Base-by-base conservation (phyloP, 2,797 vertebrate genomes). In the Propithecus deckenii region DNA sequence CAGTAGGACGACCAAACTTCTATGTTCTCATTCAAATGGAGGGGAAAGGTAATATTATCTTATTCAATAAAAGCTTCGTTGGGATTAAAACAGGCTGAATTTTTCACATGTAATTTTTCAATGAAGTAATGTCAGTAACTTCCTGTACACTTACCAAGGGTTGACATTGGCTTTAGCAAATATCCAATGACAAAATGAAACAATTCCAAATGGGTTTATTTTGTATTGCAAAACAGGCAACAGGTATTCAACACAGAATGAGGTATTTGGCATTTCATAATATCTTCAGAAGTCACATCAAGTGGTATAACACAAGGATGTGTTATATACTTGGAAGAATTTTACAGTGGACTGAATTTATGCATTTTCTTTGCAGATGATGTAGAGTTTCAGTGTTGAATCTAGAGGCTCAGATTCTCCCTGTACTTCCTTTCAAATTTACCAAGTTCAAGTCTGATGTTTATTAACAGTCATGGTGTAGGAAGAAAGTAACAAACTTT, bases 381-480 rank as follows among this genome's bases (percentile, higher is more conserved):
- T 9, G 10, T 0, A 4, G 25, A 23, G 7, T 43, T 57, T 71
- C 3, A 5, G 28, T 7, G 28, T 8, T 20, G 38, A 43, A 8
- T 76, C 76, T n/a, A 10, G 59, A 43, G 20, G n/a, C n/a, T 71
- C 30, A 46, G 14, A 4, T 75, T 74, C 20, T 18, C 9, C 3
- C 11, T 7, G 5, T 28, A 35, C n/a, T 78, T 65, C 30, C 43
- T 71, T 79, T 80, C 41, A 15, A 57, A 85, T 50, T 11, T 8
- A 46, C 50, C 15, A 50, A 65, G n/a, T 63, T 57, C 15, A 5
- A 57, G 14, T 52, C 46, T 25, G 2, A 15, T 25, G 30, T 43
- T 28, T 38, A 25, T 52, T 28, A 41, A 43, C 22, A 48, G 28
- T n/a, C 32, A 30, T 1, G 1, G 38, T n/a, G 4, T 2, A n/a